Conservation (phyloP, 2,113 vertebrate species). For the Pelobates fuscus region DNA sequence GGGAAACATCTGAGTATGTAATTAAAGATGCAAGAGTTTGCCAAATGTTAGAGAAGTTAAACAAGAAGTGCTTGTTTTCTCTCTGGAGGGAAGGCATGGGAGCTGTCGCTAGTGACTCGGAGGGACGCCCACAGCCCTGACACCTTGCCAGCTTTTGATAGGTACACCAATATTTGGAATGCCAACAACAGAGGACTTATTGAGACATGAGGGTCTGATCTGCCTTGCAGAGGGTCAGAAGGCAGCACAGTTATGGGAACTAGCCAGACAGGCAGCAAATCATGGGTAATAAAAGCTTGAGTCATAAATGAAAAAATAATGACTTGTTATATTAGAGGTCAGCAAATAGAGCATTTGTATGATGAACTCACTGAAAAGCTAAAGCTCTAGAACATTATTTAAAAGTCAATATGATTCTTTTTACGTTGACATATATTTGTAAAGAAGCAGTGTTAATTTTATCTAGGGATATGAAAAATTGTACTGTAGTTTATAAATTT, state of each 20-base stretch:
- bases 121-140: conserved; percentile 65
- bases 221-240: conserved; percentile 59
- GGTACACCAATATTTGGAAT: conserved; percentile 57
- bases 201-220: conserved; percentile 61
- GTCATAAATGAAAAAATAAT: conserved; percentile 56
- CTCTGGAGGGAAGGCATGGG: conserved; percentile 67
- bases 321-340: conserved; percentile 54
- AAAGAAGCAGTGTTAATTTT: no score
- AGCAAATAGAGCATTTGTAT: conserved; percentile 56
- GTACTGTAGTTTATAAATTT: conserved; percentile 3
- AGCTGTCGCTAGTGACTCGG: conserved; percentile 63
- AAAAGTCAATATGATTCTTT: no score
- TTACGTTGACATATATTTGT: no score
- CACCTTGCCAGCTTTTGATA: conserved; percentile 58
- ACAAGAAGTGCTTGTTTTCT: conserved; percentile 78
- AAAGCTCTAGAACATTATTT: no score
- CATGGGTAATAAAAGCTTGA: conserved; percentile 63
- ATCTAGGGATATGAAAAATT: no score
- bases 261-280: conserved; percentile 59
- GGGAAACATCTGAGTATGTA: conserved; percentile 56
- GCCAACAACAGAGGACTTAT: conserved; percentile 69
- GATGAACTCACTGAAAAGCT: conserved; percentile 29
- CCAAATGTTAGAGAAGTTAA: conserved; percentile 73
- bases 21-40: conserved; percentile 69
- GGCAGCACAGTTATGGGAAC: conserved; percentile 72